These are phyloP conservation scores for Stictonetta naevosa DNA, from an alignment of 2,113 vertebrate species.

Conservation along the genomic window DNA sequence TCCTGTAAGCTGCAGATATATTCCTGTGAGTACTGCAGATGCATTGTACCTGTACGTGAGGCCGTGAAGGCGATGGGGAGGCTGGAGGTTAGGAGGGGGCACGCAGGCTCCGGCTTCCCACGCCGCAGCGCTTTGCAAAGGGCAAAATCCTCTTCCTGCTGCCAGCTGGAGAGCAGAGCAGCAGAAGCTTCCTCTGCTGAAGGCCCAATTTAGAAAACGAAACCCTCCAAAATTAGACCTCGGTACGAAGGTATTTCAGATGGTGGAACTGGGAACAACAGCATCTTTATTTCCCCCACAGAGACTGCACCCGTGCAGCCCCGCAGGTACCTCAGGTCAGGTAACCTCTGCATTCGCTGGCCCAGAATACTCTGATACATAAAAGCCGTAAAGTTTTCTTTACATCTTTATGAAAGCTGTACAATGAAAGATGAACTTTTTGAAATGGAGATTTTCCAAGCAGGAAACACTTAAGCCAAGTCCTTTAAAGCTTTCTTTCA, in stretches of 20 bases:
- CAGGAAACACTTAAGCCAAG: not conserved
- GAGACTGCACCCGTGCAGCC: not conserved
- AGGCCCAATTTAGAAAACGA: not conserved
- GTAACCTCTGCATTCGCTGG: not conserved
- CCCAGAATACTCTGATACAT: not conserved
- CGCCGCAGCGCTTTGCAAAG: not conserved
- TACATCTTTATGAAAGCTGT: not conserved
- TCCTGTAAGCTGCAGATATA: too few species aligned
- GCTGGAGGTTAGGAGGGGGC: too few species aligned
- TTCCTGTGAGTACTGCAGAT: too few species aligned
- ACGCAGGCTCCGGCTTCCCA: not conserved
- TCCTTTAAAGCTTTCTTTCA: not conserved
- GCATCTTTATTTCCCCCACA: not conserved
- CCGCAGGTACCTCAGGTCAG: not conserved
- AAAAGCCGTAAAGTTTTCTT: not conserved
- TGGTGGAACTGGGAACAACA: not conserved
- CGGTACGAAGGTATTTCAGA: not conserved
- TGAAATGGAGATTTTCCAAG: not conserved
- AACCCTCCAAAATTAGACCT: not conserved
- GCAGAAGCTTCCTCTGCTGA: not conserved
- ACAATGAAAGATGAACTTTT: not conserved
- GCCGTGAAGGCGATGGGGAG: not conserved
- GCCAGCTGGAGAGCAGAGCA: not conserved
- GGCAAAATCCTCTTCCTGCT: not conserved
- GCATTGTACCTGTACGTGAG: too few species aligned